phyloP scores from a whole-genome alignment of 1,140 invertebrate genomes.

The Nixonia krombeini region DNA sequence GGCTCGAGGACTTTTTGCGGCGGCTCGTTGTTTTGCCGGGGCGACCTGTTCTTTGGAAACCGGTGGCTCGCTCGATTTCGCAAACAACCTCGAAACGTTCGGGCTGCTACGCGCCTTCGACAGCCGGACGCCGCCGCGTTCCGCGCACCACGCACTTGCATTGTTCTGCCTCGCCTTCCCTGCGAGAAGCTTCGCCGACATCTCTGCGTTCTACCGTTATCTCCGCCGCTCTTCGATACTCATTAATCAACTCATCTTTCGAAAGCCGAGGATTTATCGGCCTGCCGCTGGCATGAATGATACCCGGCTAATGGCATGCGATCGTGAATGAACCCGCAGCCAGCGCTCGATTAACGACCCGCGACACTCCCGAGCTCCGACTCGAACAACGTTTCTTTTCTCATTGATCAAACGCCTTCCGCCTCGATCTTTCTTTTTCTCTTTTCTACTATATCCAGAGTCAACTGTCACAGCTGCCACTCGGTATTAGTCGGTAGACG shows the following conservation, averaged over 20 bases:
- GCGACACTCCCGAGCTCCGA: not conserved
- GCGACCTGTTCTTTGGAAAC: not conserved
- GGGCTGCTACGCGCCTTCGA: slow-evolving; percentile 63
- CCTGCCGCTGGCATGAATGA: too few species aligned
- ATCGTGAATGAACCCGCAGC: not conserved
- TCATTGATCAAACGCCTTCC: too few species aligned
- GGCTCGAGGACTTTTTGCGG: not conserved
- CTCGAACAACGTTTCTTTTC: too few species aligned
- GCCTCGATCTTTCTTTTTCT: not conserved
- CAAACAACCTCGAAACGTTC: slow-evolving; percentile 55
- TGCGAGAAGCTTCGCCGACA: slow-evolving; percentile 32
- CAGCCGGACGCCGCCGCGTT: slow-evolving; percentile 24
- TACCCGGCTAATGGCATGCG: too few species aligned
- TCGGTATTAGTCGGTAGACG: too few species aligned
- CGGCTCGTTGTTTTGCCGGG: not conserved
- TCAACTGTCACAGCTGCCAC: not conserved
- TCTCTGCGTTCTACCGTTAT: slow-evolving; percentile 28
- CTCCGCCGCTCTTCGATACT: slow-evolving; percentile 20
- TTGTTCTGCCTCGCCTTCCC: not conserved
- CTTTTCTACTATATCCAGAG: too few species aligned
- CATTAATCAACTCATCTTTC: slow-evolving; percentile 24
- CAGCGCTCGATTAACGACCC: slow-evolving; percentile 2
- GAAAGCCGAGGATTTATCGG: too few species aligned
- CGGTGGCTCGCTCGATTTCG: slow-evolving; percentile 10
- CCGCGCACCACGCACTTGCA: slow-evolving; percentile 18